Evolutionary conservation across 2,888 invertebrate genomes (phyloP), one percentile per base, ranked within the genome.

Genomic region (Odontocolon sp.): DNA sequence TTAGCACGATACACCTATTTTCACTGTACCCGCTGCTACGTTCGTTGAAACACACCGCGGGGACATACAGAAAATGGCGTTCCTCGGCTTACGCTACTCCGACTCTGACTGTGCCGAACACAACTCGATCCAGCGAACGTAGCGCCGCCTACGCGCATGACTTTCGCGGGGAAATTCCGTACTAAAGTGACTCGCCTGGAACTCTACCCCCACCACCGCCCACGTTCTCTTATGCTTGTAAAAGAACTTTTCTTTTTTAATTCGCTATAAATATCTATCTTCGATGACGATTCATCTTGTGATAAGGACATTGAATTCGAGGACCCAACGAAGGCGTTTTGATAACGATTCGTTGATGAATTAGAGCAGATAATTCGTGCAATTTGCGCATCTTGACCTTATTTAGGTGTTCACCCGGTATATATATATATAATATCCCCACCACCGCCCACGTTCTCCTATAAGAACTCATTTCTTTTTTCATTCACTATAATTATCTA

Each of bases 11-110:
- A 52, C 52, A 26, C 9, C 63, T 14, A 40, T 31, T 26, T 54
- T 26, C 52, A 52, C 59, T 33, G 54, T 23, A 31, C 9, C 70
- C 64, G 64, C 28, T 45, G 33, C 56, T 45, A 40, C 47, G 69
- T 40, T 67, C 23, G 56, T 33, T 64, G 56, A 59, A 59, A 52
- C 52, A 66, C 54, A 54, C 61, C 54, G 56, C 40, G 33, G 23
- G 38, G 47, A 31, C 64, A 76, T 59, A 67, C 59, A 73, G 73
- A 80, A 80, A 80, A 80, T 80, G 80, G 80, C 80, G 80, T 73
- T 78, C 66, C 72, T 38, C 52, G 54, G 73, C 63, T 72, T 57
- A 68, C 77, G 77, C 77, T 64, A 36, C 72, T 72, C 66, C 76
- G 28, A 68, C 47, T 63, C 67, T 57, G 56, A 77, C 77, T 77